These are phyloP conservation scores for Drosophila ercepeae DNA, from an alignment of 1,140 invertebrate genomes.

Conservation along the genomic window DNA sequence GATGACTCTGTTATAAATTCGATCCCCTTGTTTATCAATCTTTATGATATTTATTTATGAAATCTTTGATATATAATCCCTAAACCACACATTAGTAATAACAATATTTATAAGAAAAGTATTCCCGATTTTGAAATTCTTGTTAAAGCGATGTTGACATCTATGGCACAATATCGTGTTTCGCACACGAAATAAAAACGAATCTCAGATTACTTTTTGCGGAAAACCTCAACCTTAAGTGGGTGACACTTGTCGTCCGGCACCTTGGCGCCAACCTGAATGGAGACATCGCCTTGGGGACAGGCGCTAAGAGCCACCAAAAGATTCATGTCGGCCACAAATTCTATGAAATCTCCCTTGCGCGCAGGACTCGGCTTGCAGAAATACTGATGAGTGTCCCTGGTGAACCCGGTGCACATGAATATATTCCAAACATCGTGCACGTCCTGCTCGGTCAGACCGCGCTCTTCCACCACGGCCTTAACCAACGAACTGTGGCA, in stretches of 20 bases:
- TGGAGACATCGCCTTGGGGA: conserved; percentile 84
- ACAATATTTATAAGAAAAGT: neutral
- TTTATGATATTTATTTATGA: too few species aligned
- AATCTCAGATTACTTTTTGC: conserved; percentile 39
- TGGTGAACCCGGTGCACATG: conserved; percentile 84
- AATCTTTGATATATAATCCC: too few species aligned
- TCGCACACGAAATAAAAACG: neutral
- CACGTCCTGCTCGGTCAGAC: conserved; percentile 84
- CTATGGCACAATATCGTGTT: conserved; percentile 18
- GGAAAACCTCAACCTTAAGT: conserved; percentile 84
- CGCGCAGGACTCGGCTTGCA: conserved; percentile 84
- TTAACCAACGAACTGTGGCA: conserved; percentile 84
- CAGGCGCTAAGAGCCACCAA: conserved; percentile 84
- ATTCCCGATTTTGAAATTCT: neutral
- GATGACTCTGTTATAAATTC: too few species aligned
- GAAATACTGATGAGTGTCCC: conserved; percentile 84
- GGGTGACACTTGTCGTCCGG: conserved; percentile 84
- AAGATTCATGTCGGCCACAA: conserved; percentile 85
- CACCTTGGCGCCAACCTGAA: conserved; percentile 82
- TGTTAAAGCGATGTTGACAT: neutral
- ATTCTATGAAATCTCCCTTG: conserved; percentile 85
- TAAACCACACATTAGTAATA: too few species aligned
- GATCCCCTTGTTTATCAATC: too few species aligned
- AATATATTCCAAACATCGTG: conserved; percentile 85
- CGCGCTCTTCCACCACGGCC: conserved; percentile 83